Evolutionary conservation across 2,888 invertebrate species (phyloP), one percentile per base, ranked within the genome.

Genomic region (Chaetogeoica ovagalla): DNA sequence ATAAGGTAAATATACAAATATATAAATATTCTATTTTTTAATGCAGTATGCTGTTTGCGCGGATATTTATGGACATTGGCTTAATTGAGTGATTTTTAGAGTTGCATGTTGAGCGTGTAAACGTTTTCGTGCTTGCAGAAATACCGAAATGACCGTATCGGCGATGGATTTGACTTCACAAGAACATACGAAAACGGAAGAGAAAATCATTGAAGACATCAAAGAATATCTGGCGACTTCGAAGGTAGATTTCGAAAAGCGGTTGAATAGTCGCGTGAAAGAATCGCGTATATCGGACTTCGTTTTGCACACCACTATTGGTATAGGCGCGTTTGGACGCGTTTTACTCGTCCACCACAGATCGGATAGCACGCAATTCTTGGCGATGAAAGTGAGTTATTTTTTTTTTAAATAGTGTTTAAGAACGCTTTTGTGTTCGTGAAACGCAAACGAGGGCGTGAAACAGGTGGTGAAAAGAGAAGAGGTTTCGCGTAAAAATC

Each of bases 401-500:
- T 43, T 9, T 43, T 43, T 9, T 43, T 43, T 7, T 9, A 43
- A 43, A 39, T 39, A 39, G 43, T 7, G 43, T 9, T 7, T 43
- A 43, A 5, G 9, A 9, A 6, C 8, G 7, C 9, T 48, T 9
- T 43, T 43, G 7, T 6, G 2, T 9, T 7, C 7, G 9, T 9
- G 6, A 7, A 11, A 48, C 48, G 11, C n/a, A 30, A 30, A 4
- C 4, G 30, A 4, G 30, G 30, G 30, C 4, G 21, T n/a, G n/a
- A n/a, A n/a, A 11, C n/a, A 79, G 79, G 19, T 79, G 4, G 23
- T 79, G 43, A 79, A 71, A 39, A 79, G 71, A 63, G 63, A 79
- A 39, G 23, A 79, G 15, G 15, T 71, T 1, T n/a, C 63, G 23
- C 63, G 43, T 0, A 55, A 48, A 21, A 63, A 71, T 39, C 17